Conservation (phyloP, 1,140 invertebrate species). For the Neodiprion fabricii region DNA sequence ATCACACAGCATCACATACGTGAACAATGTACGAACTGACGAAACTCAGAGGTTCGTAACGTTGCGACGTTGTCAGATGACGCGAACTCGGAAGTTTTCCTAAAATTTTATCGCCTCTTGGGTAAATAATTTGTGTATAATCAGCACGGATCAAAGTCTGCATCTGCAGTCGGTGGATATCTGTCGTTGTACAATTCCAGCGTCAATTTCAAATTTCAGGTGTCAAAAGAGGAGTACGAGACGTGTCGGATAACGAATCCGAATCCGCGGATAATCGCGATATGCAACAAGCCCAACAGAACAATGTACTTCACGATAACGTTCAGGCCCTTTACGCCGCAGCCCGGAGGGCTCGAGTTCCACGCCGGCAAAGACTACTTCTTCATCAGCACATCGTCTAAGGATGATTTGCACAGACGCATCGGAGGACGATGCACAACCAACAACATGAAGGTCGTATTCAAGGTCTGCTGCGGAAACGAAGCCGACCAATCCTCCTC, state of each 20-base stretch:
- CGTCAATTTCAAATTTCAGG: constrained; percentile 56
- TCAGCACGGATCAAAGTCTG: too few species aligned
- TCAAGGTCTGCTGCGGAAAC: constrained; percentile 88
- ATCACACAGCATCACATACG: too few species aligned
- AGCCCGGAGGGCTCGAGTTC: constrained; percentile 93
- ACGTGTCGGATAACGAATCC: constrained; percentile 94
- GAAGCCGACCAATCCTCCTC: constrained; percentile 52
- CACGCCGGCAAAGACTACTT: constrained; percentile 94
- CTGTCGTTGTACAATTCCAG: too few species aligned
- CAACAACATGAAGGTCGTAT: constrained; percentile 96
- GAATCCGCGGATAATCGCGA: constrained; percentile 89
- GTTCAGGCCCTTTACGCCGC: constrained; percentile 94
- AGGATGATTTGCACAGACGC: constrained; percentile 87
- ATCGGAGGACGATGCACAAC: constrained; percentile 89
- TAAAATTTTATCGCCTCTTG: too few species aligned
- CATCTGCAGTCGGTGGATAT: too few species aligned
- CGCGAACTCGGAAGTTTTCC: too few species aligned
- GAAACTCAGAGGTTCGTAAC: too few species aligned
- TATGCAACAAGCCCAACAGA: constrained; percentile 94
- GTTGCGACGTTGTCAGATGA: too few species aligned
- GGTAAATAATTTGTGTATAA: too few species aligned
- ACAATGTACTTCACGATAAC: constrained; percentile 96
- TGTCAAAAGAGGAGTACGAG: constrained; percentile 94
- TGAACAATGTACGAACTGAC: too few species aligned
- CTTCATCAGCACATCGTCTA: constrained; percentile 94